Conservation (phyloP, 1,140 invertebrate species). For the Leptopilina boulardi region DNA sequence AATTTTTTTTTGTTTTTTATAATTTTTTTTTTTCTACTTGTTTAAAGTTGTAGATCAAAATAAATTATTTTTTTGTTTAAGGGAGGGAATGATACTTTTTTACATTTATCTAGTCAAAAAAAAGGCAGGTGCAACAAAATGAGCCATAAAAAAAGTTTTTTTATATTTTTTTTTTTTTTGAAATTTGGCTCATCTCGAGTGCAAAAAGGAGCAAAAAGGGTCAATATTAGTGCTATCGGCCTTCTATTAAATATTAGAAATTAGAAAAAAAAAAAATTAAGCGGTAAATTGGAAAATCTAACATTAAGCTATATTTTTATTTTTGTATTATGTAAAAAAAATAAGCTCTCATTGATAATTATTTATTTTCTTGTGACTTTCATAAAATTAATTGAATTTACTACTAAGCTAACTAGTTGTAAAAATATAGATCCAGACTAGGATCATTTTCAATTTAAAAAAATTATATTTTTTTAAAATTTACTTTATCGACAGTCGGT, state of each 20-base stretch:
- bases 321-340: background rate
- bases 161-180: background rate
- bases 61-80: too few species aligned
- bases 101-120: background rate
- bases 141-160: constrained; percentile 1
- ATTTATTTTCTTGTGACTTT: too few species aligned
- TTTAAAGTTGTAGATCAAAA: too few species aligned
- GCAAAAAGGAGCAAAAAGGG: background rate
- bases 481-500: too few species aligned
- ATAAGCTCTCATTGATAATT: background rate
- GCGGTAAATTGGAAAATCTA: constrained; percentile 1
- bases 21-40: too few species aligned
- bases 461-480: too few species aligned
- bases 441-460: too few species aligned
- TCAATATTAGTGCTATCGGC: background rate
- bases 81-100: background rate
- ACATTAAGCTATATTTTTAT: background rate
- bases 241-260: background rate
- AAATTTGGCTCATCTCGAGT: background rate
- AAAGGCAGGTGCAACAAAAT: constrained; percentile 5
- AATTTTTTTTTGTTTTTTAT: too few species aligned
- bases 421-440: too few species aligned
- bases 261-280: background rate
- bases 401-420: too few species aligned
- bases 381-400: too few species aligned